A percentile compares a stretch with the other conserved stretches of the same genome.
Evolutionary conservation across 2,797 vertebrate genomes (phyloP).

Genomic region (Merluccius polli): DNA sequence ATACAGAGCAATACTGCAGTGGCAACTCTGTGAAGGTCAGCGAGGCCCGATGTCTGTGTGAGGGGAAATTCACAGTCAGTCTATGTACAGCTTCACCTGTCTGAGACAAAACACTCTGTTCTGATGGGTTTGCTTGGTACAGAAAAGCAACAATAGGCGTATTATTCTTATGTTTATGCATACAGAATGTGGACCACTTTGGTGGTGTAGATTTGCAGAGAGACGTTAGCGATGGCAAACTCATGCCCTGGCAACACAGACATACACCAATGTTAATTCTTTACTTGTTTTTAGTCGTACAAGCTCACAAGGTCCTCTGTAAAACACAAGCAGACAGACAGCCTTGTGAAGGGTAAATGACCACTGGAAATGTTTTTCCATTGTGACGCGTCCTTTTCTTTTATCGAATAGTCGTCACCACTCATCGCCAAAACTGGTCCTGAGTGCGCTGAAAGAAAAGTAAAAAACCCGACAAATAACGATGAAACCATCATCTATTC

Average conservation of each 20-base stretch:
- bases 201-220: not conserved
- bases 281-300: not conserved
- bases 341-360: no score
- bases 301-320: no score
- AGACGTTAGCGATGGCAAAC: not conserved
- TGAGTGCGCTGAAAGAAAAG: conserved; percentile 3
- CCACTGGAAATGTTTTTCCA: not conserved
- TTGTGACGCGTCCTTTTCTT: not conserved
- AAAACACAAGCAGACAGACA: not conserved
- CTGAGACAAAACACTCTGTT: not conserved
- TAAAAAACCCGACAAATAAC: not conserved
- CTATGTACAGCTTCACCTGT: not conserved
- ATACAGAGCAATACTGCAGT: not conserved
- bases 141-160: not conserved
- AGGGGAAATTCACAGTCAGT: not conserved
- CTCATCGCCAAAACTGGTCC: no score
- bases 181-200: no score
- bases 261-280: not conserved
- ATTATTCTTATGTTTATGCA: not conserved
- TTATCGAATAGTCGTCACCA: no score
- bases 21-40: not conserved
- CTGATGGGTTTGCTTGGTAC: not conserved
- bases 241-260: not conserved
- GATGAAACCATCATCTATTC: no score
- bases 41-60: not conserved